Base-by-base conservation (phyloP, 35 echinoderm and acorn worm species). In the Ptychodera flava region DNA sequence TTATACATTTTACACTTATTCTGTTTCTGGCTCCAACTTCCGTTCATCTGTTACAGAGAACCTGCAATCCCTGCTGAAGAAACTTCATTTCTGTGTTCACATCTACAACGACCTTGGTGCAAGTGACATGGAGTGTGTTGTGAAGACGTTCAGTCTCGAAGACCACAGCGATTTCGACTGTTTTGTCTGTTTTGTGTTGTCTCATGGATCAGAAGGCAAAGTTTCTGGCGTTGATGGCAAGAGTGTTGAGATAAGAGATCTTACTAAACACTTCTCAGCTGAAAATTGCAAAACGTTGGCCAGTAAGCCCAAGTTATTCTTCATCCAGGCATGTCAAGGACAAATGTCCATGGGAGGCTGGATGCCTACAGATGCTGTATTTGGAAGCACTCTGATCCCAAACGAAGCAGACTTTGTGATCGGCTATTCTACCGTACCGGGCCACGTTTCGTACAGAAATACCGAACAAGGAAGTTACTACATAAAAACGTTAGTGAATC, bases 241-340 rank as follows among this genome's bases (percentile, higher is more conserved):
- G 6, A 64, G 6, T 6, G 22, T 64, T 12, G 45, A 64, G 45
- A 64, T 64, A 64, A 6, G 45, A 12, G 45, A 64, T 64, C 45
- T 64, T 64, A 64, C 45, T 12, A 64, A 22, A 64, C 45, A 22
- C 36, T 91, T 91, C 76, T 35, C 77, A 31, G 89, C 76, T 15
- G 83, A 82, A 16, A 80, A 35, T 1, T 91, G 84, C 32, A 83
- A 78, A 16, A 81, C 84, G 0, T n/a, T 91, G 78, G 79, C 78
- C 30, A 79, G 84, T 28, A 91, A 91, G 81, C 89, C 89, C 31
- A 91, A 91, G 84, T 36, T 91, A 29, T 91, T 91, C 84, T 91
- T 91, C 37, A 83, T 91, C 35, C 89, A 91, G 77, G 89, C 89
- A 29, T 91, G 89, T 34, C 76, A 83, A 36, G 89, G 89, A 86